These are phyloP conservation scores for Octopus sinensis DNA, from an alignment of 1,140 invertebrate genomes.

Conservation along the genomic window DNA sequence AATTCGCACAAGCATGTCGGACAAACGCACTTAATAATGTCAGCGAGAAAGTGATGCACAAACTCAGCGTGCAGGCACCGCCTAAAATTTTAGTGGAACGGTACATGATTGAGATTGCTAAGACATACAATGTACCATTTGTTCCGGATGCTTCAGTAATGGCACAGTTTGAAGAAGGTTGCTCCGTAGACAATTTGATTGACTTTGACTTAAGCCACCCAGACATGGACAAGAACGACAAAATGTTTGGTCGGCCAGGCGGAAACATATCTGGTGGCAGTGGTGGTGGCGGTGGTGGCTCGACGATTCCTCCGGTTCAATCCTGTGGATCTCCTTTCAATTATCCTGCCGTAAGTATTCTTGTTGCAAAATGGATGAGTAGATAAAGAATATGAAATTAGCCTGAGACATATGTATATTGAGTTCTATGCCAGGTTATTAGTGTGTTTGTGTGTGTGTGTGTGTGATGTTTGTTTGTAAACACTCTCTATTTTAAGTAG, in stretches of 20 bases:
- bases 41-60: conserved; percentile 93
- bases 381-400: too few relatives aligned
- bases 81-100: conserved; percentile 94
- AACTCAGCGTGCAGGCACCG: conserved; percentile 91
- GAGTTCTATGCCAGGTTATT: too few relatives aligned
- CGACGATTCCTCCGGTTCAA: conserved; percentile 20
- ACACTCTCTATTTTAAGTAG: too few relatives aligned
- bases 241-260: conserved; percentile 29
- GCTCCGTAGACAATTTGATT: conserved; percentile 74
- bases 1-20: conserved; percentile 67
- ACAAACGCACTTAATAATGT: conserved; percentile 67
- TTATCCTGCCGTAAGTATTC: not conserved
- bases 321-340: conserved; percentile 20
- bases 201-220: conserved; percentile 75
- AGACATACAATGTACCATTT: conserved; percentile 64
- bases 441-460: too few relatives aligned
- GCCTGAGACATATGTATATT: too few relatives aligned
- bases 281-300: conserved; percentile 36
- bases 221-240: conserved; percentile 26
- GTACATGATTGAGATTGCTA: conserved; percentile 82
- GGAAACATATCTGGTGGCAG: conserved; percentile 59
- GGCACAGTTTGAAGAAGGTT: conserved; percentile 70
- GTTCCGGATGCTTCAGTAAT: conserved; percentile 64
- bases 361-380: too few relatives aligned
- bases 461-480: too few relatives aligned